phyloP scores from a whole-genome alignment of 1,140 invertebrate genomes.

The Meloidogyne exigua region DNA sequence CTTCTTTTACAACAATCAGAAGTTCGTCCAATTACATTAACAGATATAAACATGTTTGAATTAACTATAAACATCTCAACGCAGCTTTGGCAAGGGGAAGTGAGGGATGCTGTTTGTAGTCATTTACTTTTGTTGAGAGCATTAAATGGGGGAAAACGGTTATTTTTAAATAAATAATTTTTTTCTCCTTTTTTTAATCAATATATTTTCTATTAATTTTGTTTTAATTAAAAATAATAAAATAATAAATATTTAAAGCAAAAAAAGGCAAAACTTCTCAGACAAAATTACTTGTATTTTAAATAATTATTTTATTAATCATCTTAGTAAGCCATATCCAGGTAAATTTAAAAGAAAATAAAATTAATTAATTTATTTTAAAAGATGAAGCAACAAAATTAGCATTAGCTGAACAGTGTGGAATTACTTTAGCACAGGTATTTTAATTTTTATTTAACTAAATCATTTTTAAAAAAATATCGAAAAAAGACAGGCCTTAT shows the following conservation, averaged over 20 bases:
- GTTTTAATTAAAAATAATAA: neutral
- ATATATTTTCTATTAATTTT: neutral
- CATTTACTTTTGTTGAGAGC: slow-evolving; percentile 20
- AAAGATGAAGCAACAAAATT: slow-evolving; percentile 16
- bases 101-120: slow-evolving; percentile 21
- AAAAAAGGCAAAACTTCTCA: slow-evolving; percentile 23
- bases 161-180: neutral
- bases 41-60: slow-evolving; percentile 9
- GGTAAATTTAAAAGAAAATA: neutral
- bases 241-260: neutral
- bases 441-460: too few species aligned
- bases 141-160: slow-evolving; percentile 8
- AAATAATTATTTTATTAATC: slow-evolving; percentile 21
- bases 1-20: slow-evolving; percentile 12
- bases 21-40: neutral
- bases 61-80: neutral
- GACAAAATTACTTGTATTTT: neutral
- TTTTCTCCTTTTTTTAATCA: neutral
- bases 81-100: neutral
- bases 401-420: slow-evolving; percentile 17
- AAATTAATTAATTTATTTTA: slow-evolving; percentile 2
- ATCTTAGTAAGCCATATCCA: slow-evolving; percentile 19
- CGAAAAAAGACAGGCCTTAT: too few species aligned
- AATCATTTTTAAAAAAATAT: too few species aligned
- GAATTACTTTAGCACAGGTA: slow-evolving; percentile 29